Evolutionary conservation across 2,113 vertebrate species (phyloP).

Genomic region (Brachypteracias leptosomus): DNA sequence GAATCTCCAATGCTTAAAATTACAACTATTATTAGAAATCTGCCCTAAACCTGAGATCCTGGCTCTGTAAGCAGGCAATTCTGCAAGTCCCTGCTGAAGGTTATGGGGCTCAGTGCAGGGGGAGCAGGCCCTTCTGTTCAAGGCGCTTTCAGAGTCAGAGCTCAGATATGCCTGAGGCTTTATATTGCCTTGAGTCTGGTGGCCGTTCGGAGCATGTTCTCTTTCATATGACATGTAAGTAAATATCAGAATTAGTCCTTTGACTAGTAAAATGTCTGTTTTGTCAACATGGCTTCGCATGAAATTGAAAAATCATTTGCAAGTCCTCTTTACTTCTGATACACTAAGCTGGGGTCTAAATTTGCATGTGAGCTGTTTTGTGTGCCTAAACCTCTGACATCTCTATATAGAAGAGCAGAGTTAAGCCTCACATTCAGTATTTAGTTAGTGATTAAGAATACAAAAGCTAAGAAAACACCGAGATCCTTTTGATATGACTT

Average conservation of each 20-base stretch:
- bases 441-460: not conserved
- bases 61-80: not conserved
- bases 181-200: not conserved
- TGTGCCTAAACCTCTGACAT: not conserved
- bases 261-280: not conserved
- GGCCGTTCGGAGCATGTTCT: not conserved
- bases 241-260: not conserved
- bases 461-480: slow-evolving; percentile 15
- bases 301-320: not conserved
- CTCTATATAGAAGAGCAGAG: not conserved
- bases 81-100: not conserved
- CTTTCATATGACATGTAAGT: not conserved
- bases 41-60: not conserved
- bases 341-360: not conserved
- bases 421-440: not conserved
- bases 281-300: not conserved
- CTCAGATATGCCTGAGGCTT: not conserved
- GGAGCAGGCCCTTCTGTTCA: not conserved
- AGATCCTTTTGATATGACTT: not conserved
- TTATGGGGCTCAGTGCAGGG: not conserved
- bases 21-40: not conserved
- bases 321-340: not conserved
- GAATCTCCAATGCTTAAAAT: not conserved
- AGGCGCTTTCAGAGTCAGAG: not conserved
- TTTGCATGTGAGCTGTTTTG: not conserved